Base-by-base conservation (phyloP, 2,888 invertebrate genomes). In the Aphodius sticticus region DNA sequence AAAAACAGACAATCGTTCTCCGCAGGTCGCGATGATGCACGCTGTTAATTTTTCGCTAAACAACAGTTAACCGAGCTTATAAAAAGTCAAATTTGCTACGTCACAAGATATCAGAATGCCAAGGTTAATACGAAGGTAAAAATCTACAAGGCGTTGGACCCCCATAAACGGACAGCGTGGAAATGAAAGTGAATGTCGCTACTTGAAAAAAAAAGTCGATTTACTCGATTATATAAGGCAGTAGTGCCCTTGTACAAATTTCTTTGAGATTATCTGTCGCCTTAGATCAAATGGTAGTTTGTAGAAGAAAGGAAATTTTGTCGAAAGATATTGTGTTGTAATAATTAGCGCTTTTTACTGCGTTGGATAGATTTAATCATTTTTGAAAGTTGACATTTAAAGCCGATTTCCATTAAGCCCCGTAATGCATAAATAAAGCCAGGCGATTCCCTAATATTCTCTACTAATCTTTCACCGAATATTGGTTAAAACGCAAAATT, bases 131-230 rank as follows among this genome's bases (percentile, higher is more conserved):
- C 53, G 53, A 53, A 53, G 53, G 53, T 53, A 53, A 53, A 53
- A 53, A 53, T 53, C 53, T 53, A 53, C 7, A 78, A 78, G 78
- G 78, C 69, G 78, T 76, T 75, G 76, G 78, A 78, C 76, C 76
- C 76, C 76, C 53, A 78, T 38, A 70, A 70, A 78, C 37, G 76
- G 16, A 76, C 75, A 76, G 75, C 76, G 70, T 76, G 76, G 78
- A 78, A 78, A 76, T 70, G 78, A 78, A 78, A 78, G 78, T 78
- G 76, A 78, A 78, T 78, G 78, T 78, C 16, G 76, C 12, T 53
- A 53, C 53, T 26, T 26, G 53, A 12, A 53, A 53, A 53, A n/a
- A 53, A 53, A 53, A 53, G 53, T 53, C 53, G 53, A 53, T 53
- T 53, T 53, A 53, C 53, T 53, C 6, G 12, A 53, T 53, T 53